Evolutionary conservation across 2,888 invertebrate genomes (phyloP).

Genomic region (Entomobrya proxima): DNA sequence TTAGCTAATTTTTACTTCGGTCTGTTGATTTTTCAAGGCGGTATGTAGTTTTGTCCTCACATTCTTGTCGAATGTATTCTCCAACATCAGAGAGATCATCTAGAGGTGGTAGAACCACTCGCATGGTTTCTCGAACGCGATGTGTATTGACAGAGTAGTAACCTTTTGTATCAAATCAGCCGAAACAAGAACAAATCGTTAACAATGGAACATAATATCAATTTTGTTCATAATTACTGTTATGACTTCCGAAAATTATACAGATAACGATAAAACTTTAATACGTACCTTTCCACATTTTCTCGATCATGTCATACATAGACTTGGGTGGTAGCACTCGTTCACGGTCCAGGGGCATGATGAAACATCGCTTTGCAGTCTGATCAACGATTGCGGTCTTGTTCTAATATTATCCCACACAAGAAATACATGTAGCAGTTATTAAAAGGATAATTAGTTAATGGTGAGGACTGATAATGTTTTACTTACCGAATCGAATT

Average conservation of each 20-base stretch:
- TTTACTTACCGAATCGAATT: conserved; percentile 83
- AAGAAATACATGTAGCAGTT: background rate
- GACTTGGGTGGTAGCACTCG: conserved; percentile 88
- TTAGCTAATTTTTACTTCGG: conserved; percentile 80
- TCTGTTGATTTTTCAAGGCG: conserved; percentile 83
- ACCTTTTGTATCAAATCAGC: conserved; percentile 77
- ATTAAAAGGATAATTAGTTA: background rate
- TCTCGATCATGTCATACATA: conserved; percentile 86
- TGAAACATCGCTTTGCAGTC: conserved; percentile 87
- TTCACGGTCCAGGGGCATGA: conserved; percentile 90
- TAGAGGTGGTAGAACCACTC: conserved; percentile 85
- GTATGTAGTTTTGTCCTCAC: conserved; percentile 85
- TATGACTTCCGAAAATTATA: no score
- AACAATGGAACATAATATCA: no score
- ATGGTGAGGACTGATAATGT: background rate
- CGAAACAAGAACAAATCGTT: background rate
- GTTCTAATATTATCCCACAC: conserved; percentile 79
- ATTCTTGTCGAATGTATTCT: conserved; percentile 84
- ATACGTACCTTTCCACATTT: conserved; percentile 83
- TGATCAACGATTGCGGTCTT: conserved; percentile 88
- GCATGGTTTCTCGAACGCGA: conserved; percentile 85
- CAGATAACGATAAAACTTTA: background rate
- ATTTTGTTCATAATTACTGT: no score
- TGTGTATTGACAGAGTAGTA: conserved; percentile 89
- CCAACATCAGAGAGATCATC: conserved; percentile 81